A percentile compares a stretch with the other conserved stretches of the same genome.
Conservation (phyloP, 2,113 vertebrate genomes). For the Phocoena sinus region DNA sequence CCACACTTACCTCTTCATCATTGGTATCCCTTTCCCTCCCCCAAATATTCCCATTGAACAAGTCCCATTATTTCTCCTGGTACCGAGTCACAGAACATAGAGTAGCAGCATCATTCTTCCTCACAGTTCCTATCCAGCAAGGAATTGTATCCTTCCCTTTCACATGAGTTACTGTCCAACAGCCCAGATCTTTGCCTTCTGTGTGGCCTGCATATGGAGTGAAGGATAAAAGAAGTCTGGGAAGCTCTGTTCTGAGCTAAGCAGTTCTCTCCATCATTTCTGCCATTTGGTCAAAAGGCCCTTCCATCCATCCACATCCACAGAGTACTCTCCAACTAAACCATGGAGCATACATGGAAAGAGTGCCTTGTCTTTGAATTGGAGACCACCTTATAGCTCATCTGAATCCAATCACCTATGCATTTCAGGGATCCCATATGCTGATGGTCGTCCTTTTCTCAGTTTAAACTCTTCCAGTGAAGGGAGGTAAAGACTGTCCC, state of each 20-base stretch:
- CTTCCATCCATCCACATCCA: not conserved
- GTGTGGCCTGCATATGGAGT: slow-evolving; percentile 54
- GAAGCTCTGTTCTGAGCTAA: not conserved
- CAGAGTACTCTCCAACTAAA: not conserved
- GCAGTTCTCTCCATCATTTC: not conserved
- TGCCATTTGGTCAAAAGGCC: not conserved
- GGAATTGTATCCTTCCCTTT: slow-evolving; percentile 74
- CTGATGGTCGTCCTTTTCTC: not conserved
- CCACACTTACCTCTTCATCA: slow-evolving; percentile 74
- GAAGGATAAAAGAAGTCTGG: not conserved
- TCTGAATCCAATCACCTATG: not conserved
- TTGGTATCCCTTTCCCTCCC: slow-evolving; percentile 23
- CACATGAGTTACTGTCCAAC: slow-evolving; percentile 65
- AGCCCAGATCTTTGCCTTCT: slow-evolving; percentile 39
- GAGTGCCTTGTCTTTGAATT: not conserved
- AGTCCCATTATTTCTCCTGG: slow-evolving; percentile 72
- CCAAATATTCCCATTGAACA: slow-evolving; percentile 76
- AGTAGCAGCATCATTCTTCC: slow-evolving; percentile 75
- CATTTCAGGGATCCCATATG: not conserved
- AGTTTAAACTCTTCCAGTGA: not conserved
- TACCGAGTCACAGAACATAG: slow-evolving; percentile 60
- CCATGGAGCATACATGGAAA: not conserved
- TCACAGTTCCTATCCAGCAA: slow-evolving; percentile 65
- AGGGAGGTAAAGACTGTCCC: not conserved
- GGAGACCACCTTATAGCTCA: not conserved